Percentiles rank a stretch among this genome's conserved stretches.
Evolutionary conservation across 2,888 invertebrate genomes (phyloP).

Genomic region (Entomobrya proxima): DNA sequence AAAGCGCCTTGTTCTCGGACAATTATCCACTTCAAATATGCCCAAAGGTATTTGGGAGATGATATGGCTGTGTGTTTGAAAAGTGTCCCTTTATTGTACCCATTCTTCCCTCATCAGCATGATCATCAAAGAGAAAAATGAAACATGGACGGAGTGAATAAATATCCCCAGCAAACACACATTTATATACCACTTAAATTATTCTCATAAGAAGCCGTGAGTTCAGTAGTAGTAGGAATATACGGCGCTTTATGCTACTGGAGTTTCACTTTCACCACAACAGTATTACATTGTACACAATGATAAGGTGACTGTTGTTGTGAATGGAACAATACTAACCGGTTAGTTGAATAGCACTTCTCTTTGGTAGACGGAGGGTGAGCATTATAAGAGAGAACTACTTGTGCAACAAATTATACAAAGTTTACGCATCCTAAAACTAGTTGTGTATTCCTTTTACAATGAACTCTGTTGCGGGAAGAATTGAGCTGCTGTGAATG

Average conservation of each 20-base stretch:
- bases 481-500: no score
- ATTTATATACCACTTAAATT: not conserved
- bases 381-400: not conserved
- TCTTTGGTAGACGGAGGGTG: not conserved
- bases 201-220: no score
- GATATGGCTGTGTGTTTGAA: slow-evolving; percentile 28
- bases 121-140: not conserved
- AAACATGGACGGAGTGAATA: not conserved
- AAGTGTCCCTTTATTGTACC: slow-evolving; percentile 17
- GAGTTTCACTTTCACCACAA: no score
- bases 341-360: no score
- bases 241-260: no score
- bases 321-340: no score
- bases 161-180: not conserved
- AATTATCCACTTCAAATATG: slow-evolving; percentile 61
- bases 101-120: slow-evolving; percentile 1
- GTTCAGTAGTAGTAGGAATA: no score
- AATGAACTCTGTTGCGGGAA: no score
- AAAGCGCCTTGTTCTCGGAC: slow-evolving; percentile 40
- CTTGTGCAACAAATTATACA: not conserved
- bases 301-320: no score
- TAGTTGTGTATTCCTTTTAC: not conserved
- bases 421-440: not conserved
- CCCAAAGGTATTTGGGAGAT: slow-evolving; percentile 62
- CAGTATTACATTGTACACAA: no score